phyloP scores from a whole-genome alignment of 2,113 vertebrate species.

The Delphinapterus leucas region DNA sequence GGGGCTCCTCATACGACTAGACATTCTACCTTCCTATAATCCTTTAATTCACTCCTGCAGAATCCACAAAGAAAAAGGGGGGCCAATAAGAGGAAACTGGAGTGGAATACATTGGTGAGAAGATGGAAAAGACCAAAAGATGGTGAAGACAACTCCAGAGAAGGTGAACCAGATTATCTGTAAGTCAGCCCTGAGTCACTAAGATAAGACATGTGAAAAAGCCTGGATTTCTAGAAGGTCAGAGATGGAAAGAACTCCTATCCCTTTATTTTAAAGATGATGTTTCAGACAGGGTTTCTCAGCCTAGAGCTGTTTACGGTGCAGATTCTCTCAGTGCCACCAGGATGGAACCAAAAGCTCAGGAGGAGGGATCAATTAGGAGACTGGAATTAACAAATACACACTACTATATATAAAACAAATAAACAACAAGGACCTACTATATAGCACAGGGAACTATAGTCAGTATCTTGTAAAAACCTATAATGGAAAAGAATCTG shows the following conservation, averaged over 20 bases:
- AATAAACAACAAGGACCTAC: neutral
- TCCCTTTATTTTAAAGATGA: neutral
- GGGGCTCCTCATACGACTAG: neutral
- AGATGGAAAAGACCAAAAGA: neutral
- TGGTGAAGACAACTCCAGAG: neutral
- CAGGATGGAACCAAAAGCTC: neutral
- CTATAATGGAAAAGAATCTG: neutral
- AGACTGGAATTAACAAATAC: neutral
- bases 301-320: neutral
- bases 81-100: neutral
- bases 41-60: neutral
- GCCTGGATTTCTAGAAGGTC: neutral
- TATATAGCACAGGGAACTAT: neutral
- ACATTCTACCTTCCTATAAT: neutral
- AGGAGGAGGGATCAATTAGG: neutral
- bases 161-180: neutral
- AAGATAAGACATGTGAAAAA: neutral
- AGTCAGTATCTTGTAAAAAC: neutral
- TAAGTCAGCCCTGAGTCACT: neutral
- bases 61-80: neutral
- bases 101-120: neutral
- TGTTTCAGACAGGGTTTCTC: neutral
- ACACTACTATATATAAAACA: neutral
- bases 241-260: neutral
- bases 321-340: neutral